phyloP scores from a whole-genome alignment of 2,888 invertebrate genomes.

The Kryphioiulus occultus region DNA sequence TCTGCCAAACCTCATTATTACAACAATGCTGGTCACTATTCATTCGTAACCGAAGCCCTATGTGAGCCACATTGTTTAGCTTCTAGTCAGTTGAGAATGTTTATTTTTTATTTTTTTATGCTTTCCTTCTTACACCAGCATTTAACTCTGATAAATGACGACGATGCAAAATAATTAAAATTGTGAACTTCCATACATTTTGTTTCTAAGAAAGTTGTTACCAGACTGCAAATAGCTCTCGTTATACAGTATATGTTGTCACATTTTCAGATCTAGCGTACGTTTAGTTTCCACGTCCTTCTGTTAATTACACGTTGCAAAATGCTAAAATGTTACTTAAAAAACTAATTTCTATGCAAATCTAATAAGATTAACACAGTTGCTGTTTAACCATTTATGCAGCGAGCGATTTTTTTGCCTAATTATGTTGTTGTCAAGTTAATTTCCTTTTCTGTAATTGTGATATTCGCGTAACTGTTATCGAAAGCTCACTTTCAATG shows the following conservation, averaged over 20 bases:
- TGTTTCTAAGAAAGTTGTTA: neutral
- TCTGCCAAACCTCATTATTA: conserved; percentile 20
- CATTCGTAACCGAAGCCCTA: neutral
- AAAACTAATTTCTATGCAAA: conserved; percentile 29
- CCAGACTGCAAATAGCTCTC: neutral
- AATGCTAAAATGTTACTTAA: conserved; percentile 10
- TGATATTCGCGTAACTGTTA: conserved; percentile 7
- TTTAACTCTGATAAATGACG: neutral
- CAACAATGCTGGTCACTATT: conserved; percentile 17
- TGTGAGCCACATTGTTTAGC: conserved; percentile 1
- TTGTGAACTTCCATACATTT: neutral
- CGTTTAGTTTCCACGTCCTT: neutral
- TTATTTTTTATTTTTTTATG: neutral
- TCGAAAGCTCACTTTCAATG: neutral
- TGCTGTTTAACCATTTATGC: neutral
- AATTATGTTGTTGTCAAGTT: neutral
- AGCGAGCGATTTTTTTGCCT: neutral
- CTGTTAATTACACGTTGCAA: neutral
- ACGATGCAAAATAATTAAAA: neutral
- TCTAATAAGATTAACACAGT: neutral
- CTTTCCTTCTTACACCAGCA: neutral
- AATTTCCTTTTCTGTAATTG: neutral
- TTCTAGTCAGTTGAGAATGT: conserved; percentile 20
- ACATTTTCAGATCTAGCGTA: neutral
- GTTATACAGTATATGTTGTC: neutral